Base-by-base conservation (phyloP, 2,797 vertebrate species). In the Notolepis coatsorum region DNA sequence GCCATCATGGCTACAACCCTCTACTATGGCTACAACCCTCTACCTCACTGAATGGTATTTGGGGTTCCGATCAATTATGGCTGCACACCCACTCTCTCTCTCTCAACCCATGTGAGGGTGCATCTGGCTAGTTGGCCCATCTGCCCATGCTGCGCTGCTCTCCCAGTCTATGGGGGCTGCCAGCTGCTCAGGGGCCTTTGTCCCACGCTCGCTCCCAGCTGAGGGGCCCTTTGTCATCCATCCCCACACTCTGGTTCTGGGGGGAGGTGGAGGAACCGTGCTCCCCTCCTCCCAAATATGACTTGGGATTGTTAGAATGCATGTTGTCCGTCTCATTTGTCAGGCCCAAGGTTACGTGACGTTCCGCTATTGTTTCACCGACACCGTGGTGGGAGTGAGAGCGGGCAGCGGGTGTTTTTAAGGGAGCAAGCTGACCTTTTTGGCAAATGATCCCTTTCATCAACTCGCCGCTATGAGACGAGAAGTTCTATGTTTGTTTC, bases 141-240 rank as follows among this genome's bases (percentile, higher is more conserved):
- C 89, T 90, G 88, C 77, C 73, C 79, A 21, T 68, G 63, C 77
- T 65, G 75, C 66, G 68, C 68, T 61, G 50, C 71, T 87, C 71
- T 87, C 74, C 68, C 69, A 37, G 74, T 79, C 72, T 81, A 65
- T 80, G 68, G 66, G 67, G 81, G 82, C 69, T 80, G 77, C 82
- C 91, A 91, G 87, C 88, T 90, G 88, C 86, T 88, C 75, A 18
- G 54, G n/a, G 68, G 70, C 79, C 83, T 90, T 92, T 91, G 91
- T 92, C 76, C 76, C 72, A 35, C 38, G 20, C 71, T 82, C 76
- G 73, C 77, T 84, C 74, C 77, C 65, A 80, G 61, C 23, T 18
- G 27, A 54, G n/a, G n/a, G n/a, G 64, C 73, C 71, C 77, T 88
- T 88, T 90, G 87, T 90, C 79, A 73, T 81, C 35, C 79, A 73